Conservation (phyloP, 2,888 invertebrate species). For the Cosmia pyralina region DNA sequence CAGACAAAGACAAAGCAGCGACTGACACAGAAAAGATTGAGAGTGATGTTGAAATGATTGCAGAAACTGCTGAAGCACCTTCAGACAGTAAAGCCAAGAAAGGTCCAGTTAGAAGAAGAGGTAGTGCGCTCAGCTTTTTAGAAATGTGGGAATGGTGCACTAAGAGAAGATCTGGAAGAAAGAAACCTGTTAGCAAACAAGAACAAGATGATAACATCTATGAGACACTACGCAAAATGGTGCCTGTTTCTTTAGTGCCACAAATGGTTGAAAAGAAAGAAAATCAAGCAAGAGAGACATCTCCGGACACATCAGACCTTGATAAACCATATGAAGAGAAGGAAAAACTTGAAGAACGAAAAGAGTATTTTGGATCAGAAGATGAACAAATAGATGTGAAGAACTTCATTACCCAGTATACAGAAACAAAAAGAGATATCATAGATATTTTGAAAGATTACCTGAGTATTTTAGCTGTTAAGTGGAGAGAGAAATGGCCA, state of each 20-base stretch:
- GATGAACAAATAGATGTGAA: conserved; percentile 92
- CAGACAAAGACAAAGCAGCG: conserved; percentile 83
- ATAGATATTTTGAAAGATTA: conserved; percentile 91
- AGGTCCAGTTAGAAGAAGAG: conserved; percentile 91
- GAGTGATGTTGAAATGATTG: conserved; percentile 79
- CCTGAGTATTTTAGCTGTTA: conserved; percentile 89
- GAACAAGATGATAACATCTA: conserved; percentile 91
- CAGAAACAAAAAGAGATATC: conserved; percentile 89
- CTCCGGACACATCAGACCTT: conserved; percentile 91
- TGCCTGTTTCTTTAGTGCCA: conserved; percentile 91
- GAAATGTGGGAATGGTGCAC: conserved; percentile 95
- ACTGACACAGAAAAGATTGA: conserved; percentile 82
- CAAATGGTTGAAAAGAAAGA: conserved; percentile 81
- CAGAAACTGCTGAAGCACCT: conserved; percentile 71
- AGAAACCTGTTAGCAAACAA: conserved; percentile 79
- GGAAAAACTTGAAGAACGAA: conserved; percentile 69
- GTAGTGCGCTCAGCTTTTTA: conserved; percentile 93
- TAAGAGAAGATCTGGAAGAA: conserved; percentile 89
- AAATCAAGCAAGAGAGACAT: conserved; percentile 87
- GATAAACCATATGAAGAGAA: conserved; percentile 91
- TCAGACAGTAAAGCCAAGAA: conserved; percentile 86
- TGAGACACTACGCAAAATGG: conserved; percentile 92
- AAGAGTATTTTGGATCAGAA: conserved; percentile 92
- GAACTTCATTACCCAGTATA: conserved; percentile 91
- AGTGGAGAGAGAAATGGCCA: conserved; percentile 93